Conservation (phyloP, 2,888 invertebrate species). For the Trichacis sp. region DNA sequence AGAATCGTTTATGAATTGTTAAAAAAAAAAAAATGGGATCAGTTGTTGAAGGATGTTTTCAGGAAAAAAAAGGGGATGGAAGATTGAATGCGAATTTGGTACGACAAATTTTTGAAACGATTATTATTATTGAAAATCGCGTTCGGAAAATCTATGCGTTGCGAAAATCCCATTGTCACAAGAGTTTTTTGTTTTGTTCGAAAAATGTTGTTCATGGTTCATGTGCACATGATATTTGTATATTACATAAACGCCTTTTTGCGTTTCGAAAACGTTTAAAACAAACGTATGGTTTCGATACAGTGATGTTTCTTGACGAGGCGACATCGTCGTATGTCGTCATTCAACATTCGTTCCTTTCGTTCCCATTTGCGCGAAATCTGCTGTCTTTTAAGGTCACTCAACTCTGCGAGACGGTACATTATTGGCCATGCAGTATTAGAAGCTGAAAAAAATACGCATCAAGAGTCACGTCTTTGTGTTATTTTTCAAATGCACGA, state of each 20-base stretch:
- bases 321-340: conserved; percentile 38
- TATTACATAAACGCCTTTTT: too few relatives aligned
- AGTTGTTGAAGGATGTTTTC: too few relatives aligned
- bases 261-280: too few relatives aligned
- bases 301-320: conserved; percentile 42
- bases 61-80: too few relatives aligned
- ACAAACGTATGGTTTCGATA: conserved; percentile 28
- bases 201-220: not conserved
- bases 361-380: conserved; percentile 63
- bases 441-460: conserved; percentile 59
- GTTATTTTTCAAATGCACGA: not conserved
- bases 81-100: too few relatives aligned
- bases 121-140: too few relatives aligned
- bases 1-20: too few relatives aligned
- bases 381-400: conserved; percentile 63
- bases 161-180: not conserved
- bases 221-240: too few relatives aligned
- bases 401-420: conserved; percentile 60
- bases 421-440: conserved; percentile 61
- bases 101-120: not conserved
- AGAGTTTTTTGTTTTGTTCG: not conserved
- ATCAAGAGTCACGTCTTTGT: conserved; percentile 34
- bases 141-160: too few relatives aligned
- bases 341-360: conserved; percentile 48
- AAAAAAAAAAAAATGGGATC: too few relatives aligned